Conservation (phyloP, 2,113 vertebrate species). For the Laticauda laticaudata region DNA sequence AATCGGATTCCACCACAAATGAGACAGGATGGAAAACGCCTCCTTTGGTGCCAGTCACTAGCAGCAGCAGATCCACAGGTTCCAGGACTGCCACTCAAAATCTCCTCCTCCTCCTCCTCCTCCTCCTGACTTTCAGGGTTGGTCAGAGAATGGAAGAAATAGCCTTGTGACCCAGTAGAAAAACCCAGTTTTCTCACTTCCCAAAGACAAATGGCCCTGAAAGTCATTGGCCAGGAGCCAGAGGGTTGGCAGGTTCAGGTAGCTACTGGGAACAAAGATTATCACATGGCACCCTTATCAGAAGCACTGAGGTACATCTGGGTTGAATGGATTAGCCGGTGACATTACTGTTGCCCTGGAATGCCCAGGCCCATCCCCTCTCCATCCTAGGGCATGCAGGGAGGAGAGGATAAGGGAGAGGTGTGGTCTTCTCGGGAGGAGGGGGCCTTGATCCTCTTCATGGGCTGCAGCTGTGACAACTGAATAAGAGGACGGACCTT, state of each 20-base stretch:
- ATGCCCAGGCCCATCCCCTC: too few relatives aligned
- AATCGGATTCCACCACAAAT: neutral
- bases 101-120: too few relatives aligned
- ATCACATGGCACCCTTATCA: neutral
- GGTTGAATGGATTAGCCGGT: too few relatives aligned
- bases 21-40: neutral
- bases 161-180: neutral
- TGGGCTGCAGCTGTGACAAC: too few relatives aligned
- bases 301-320: neutral
- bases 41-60: neutral
- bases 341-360: too few relatives aligned
- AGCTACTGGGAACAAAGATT: neutral
- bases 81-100: neutral
- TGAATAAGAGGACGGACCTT: too few relatives aligned
- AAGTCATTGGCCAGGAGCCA: neutral
- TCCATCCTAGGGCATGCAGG: too few relatives aligned
- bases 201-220: neutral
- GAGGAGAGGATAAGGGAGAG: too few relatives aligned
- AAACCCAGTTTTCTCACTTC: neutral
- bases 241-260: neutral
- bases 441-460: too few relatives aligned
- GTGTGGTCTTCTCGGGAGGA: too few relatives aligned
- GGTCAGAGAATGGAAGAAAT: neutral
- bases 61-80: neutral
- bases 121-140: neutral